Percentiles rank a stretch among this genome's conserved stretches.
These are phyloP conservation scores for Epicauta chinensis DNA, from an alignment of 1,140 invertebrate genomes.

Conservation along the genomic window DNA sequence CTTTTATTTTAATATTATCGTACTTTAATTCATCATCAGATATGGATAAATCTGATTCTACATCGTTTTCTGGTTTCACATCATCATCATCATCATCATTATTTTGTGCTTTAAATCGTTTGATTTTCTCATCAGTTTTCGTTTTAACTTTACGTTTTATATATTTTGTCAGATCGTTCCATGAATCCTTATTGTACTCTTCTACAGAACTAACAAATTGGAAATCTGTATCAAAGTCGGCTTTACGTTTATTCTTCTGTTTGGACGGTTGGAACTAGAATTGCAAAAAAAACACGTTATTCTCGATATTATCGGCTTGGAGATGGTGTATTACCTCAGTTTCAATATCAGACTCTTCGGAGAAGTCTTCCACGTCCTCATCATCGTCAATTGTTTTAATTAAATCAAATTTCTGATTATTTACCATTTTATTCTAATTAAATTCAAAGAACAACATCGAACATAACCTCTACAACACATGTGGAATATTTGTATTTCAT, in stretches of 20 bases:
- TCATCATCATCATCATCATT: background rate
- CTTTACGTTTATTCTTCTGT: slow-evolving; percentile 52
- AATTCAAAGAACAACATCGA: no score
- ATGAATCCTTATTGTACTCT: slow-evolving; percentile 77
- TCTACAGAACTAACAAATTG: slow-evolving; percentile 63
- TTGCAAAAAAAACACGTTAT: slow-evolving; percentile 27
- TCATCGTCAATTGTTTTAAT: slow-evolving; percentile 71
- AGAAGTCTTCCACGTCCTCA: slow-evolving; percentile 68
- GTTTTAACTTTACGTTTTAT: slow-evolving; percentile 71
- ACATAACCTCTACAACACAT: background rate
- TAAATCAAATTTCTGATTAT: no score
- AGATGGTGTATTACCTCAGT: no score
- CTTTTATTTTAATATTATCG: slow-evolving; percentile 51
- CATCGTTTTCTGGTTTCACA: background rate
- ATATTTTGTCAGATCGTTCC: slow-evolving; percentile 69
- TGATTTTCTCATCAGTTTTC: slow-evolving; percentile 82
- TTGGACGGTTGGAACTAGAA: slow-evolving; percentile 74
- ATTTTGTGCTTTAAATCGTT: slow-evolving; percentile 47
- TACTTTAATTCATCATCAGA: slow-evolving; percentile 68
- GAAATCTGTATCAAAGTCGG: slow-evolving; percentile 62
- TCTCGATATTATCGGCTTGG: no score
- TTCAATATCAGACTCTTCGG: slow-evolving; percentile 46
- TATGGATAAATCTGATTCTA: slow-evolving; percentile 43
- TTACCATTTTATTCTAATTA: no score
- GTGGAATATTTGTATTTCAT: no score